Evolutionary conservation across 2,113 vertebrate species (phyloP), one percentile per base, ranked within the genome.

Genomic region (Ctenodactylus gundi): DNA sequence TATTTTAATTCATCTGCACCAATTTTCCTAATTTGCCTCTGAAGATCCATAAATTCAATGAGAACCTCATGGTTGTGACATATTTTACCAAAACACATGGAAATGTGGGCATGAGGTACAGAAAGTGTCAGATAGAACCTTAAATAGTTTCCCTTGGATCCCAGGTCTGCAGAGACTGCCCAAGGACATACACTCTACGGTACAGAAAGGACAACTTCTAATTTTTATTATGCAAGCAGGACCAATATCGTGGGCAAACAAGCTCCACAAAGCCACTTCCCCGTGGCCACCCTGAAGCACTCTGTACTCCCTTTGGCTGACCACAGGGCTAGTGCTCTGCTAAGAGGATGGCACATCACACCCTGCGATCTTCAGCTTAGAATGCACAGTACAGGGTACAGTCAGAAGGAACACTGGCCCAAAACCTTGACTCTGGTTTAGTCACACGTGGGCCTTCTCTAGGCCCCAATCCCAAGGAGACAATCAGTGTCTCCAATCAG

Each of bases 11-110:
- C n/a, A 57, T 83, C 58, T 68, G 72, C 9, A 49, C 23, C 18
- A 21, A 80, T 68, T 88, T 91, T 85, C 36, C 46, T 93, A 89
- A 91, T n/a, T 68, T 94, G 60, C n/a, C 41, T 89, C 62, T 80
- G 64, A 53, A 93, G 91, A 57, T 68, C 44, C 49, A 13, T 58
- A 60, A 44, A 90, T 76, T 57, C 62, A 88, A 21, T 86, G 4
- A 64, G 67, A 95, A 65, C 7, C 9, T 85, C 36, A 65, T 57
- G 34, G 60, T 67, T 85, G 39, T 88, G 58, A 88, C 29, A 88
- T 77, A 39, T 88, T 72, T 67, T n/a, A 39, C 15, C 13, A 81
- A 55, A 90, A 11, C 12, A 10, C 14, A 80, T 49, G 44, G 85
- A 92, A 91, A 82, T 70, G 31, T 92, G 57, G 88, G 8, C n/a